Evolutionary conservation across 2,888 invertebrate genomes (phyloP).

Genomic region (Lasioglossum malachurum): DNA sequence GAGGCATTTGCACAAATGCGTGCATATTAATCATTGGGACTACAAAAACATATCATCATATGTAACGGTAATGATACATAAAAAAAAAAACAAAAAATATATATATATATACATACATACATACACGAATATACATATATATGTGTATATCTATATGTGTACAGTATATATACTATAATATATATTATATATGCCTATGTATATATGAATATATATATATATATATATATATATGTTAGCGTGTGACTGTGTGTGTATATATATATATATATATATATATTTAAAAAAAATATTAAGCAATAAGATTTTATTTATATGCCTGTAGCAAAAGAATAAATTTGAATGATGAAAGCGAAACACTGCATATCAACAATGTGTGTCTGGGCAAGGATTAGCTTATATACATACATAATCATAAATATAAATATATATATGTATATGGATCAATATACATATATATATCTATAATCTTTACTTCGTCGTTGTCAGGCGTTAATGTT

Average conservation of each 20-base stretch:
- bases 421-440: conserved; percentile 74
- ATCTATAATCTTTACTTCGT: conserved; percentile 82
- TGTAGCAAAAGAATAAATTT: conserved; percentile 69
- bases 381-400: conserved; percentile 84
- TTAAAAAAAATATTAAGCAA: conserved; percentile 82
- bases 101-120: conserved; percentile 62
- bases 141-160: conserved; percentile 78
- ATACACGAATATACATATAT: conserved; percentile 69
- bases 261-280: not conserved
- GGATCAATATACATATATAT: conserved; percentile 68
- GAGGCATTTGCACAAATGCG: conserved; percentile 82
- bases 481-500: conserved; percentile 84
- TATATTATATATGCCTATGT: conserved; percentile 55
- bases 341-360: conserved; percentile 75
- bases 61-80: conserved; percentile 72
- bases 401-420: conserved; percentile 76
- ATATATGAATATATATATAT: no score
- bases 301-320: conserved; percentile 84
- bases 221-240: not conserved
- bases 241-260: not conserved
- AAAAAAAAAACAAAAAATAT: conserved; percentile 41
- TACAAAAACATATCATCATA: conserved; percentile 85
- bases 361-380: conserved; percentile 84
- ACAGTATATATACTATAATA: conserved; percentile 72
- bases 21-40: conserved; percentile 85